Evolutionary conservation across 2,888 invertebrate genomes (phyloP).

Genomic region (Euproctis similis): DNA sequence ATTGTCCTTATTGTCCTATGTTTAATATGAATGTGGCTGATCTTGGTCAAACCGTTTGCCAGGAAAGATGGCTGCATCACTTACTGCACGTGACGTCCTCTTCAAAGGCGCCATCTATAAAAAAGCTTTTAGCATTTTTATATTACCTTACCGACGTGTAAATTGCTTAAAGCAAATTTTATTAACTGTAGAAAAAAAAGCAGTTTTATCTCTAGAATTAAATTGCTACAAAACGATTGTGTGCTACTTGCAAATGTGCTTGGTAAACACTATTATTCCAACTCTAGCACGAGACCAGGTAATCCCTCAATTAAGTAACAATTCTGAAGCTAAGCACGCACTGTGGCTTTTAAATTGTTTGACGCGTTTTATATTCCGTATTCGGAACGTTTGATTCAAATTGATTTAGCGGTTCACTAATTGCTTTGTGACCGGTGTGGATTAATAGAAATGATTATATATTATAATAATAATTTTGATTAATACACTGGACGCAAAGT

Average conservation of each 20-base stretch:
- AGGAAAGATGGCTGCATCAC: conserved; percentile 6
- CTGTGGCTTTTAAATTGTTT: conserved; percentile 28
- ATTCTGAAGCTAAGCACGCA: conserved; percentile 25
- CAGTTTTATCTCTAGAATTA: conserved; percentile 5
- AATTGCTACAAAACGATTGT: conserved; percentile 5
- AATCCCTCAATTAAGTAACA: conserved; percentile 29
- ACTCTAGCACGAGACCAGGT: conserved; percentile 12
- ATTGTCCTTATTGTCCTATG: too few species aligned
- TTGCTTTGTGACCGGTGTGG: conserved; percentile 13
- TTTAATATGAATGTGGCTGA: too few species aligned
- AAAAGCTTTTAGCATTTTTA: conserved; percentile 8
- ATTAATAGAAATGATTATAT: conserved; percentile 19
- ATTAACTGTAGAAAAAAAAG: conserved; percentile 5
- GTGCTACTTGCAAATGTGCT: conserved; percentile 15
- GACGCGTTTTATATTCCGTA: conserved; percentile 23
- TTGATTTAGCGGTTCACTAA: conserved; percentile 26
- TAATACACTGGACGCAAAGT: too few species aligned
- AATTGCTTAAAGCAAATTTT: conserved; percentile 7
- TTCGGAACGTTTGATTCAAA: conserved; percentile 22
- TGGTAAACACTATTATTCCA: conserved; percentile 18
- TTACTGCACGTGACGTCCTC: conserved; percentile 13
- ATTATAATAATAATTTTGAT: too few species aligned
- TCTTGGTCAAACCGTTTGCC: conserved; percentile 16
- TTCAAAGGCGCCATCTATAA: conserved; percentile 6
- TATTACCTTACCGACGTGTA: conserved; percentile 6